Base-by-base conservation (phyloP, 2,113 vertebrate genomes). In the Eleginops maclovinus region DNA sequence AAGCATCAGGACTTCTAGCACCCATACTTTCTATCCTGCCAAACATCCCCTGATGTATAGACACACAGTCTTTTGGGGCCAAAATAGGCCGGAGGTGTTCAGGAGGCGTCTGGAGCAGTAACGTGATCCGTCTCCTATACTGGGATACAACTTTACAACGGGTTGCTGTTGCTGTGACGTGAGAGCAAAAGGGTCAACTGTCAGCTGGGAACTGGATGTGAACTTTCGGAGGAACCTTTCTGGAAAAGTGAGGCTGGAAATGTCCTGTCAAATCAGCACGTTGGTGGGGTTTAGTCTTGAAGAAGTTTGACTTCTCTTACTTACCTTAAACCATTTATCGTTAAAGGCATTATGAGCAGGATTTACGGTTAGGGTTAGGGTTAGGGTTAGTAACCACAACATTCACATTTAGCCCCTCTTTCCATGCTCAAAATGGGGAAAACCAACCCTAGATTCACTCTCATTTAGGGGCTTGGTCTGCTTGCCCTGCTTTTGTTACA, bases 111-210 rank as follows among this genome's bases (percentile, higher is more conserved):
- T 84, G 70, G 46, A 66, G 61, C 65, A 53, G 79, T 68, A 90
- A 90, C 24, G n/a, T 1, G 78, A 91, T 82, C 81, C 19, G 79
- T 63, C 64, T 73, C 65, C 72, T 81, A 72, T 81, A 69, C 79
- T 74, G 61, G 72, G 70, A 62, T 60, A 68, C 80, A 64, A 77
- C 66, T 83, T 91, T 80, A 90, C 87, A 82, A 88, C 83, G 66
- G 50, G 47, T 66, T 68, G 59, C 80, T 79, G 77, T 43, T 50
- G 64, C 63, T 68, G 54, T 80, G 82, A 86, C 43, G 36, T 54
- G 28, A 55, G 72, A 67, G 68, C 8, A 8, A 68, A 28, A 65
- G 58, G 79, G 66, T 84, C 75, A 58, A 1, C 43, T n/a, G 44
- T 72, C 73, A 79, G 16, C 71, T 65, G 50, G 64, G 26, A 58